Base-by-base conservation (phyloP, 2,113 vertebrate species). In the Hepsetus odoe region DNA sequence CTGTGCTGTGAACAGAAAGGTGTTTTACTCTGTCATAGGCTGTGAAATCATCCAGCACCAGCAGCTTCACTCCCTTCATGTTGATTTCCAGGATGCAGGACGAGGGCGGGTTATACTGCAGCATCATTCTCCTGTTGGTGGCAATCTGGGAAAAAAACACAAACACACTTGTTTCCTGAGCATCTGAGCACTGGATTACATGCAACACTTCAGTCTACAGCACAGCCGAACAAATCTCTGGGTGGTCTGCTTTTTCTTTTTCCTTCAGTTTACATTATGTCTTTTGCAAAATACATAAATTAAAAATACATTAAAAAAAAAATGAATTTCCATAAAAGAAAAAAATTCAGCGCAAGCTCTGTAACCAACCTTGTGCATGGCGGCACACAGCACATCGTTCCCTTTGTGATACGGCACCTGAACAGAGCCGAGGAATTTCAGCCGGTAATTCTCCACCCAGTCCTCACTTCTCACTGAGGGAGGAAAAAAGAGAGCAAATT, bases 351-450 rank as follows among this genome's bases (percentile, higher is more conserved):
- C 9, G 20, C 16, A 51, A 61, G 5, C n/a, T 9, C 24, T 16
- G 7, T 5, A n/a, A 8, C 1, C 51, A 91, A 99, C 98, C 97
- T 99, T 99, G 91, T 98, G 98, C 98, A 99, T 99, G 79, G 98
- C 98, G 0, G 97, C 96, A 11, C 97, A 99, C 74, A 99, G 94
- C 74, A 99, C 96, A 0, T 99, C 97, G 0, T 97, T 99, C 89
- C 98, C 97, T 90, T 99, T 98, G 91, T 99, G 97, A 85, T 95
- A 96, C 6, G 96, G 95, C 67, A 99, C 98, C 84, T 98, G 96
- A 73, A 98, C 98, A 0, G 98, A 99, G 44, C 97, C 98, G 38
- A 99, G 92, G 85, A 98, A 99, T 86, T 99, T 98, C 85, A 98
- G 92, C 33, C 90, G 89, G 85, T 96, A 98, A 83, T 92, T 93